Evolutionary conservation across 2,797 vertebrate species (phyloP).

Genomic region (Epinephelus coioides): DNA sequence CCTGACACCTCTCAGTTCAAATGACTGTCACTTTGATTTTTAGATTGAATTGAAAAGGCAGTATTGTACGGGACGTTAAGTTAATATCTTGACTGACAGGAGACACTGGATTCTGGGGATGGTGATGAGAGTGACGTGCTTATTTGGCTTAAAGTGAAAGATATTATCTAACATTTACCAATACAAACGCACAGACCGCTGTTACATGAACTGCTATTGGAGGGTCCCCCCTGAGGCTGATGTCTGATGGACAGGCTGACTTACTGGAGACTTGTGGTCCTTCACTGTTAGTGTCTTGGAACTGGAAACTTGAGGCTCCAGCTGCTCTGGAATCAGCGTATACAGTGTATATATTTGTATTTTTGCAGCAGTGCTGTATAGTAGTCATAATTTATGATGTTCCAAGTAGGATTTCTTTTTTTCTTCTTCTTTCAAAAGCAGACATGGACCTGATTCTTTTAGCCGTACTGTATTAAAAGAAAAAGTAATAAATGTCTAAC

Average conservation of each 20-base stretch:
- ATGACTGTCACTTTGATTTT: conserved; percentile 9
- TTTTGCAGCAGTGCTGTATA: conserved; percentile 68
- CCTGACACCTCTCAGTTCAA: conserved; percentile 3
- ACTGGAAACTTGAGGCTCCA: conserved; percentile 45
- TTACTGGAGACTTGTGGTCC: conserved; percentile 20
- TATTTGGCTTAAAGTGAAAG: conserved; percentile 1
- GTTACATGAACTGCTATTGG: conserved; percentile 28
- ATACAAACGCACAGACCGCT: background rate
- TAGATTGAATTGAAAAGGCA: background rate
- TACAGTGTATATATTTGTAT: conserved; percentile 72
- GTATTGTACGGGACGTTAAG: background rate
- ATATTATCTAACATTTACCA: background rate
- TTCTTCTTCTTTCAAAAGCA: conserved; percentile 25
- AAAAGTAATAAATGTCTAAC: conserved; percentile 28
- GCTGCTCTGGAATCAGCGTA: conserved; percentile 57
- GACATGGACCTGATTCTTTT: conserved; percentile 40
- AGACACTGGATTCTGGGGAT: background rate
- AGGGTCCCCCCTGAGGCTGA: conserved; percentile 23
- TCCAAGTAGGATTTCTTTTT: conserved; percentile 31
- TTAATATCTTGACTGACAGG: conserved; percentile 5
- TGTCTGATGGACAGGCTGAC: conserved; percentile 34
- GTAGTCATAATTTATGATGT: conserved; percentile 71
- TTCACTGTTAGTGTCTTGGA: conserved; percentile 52
- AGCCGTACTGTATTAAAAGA: conserved; percentile 37
- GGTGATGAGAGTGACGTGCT: background rate